Base-by-base conservation (phyloP, 2,113 vertebrate species). In the Lophochroa leadbeateri region DNA sequence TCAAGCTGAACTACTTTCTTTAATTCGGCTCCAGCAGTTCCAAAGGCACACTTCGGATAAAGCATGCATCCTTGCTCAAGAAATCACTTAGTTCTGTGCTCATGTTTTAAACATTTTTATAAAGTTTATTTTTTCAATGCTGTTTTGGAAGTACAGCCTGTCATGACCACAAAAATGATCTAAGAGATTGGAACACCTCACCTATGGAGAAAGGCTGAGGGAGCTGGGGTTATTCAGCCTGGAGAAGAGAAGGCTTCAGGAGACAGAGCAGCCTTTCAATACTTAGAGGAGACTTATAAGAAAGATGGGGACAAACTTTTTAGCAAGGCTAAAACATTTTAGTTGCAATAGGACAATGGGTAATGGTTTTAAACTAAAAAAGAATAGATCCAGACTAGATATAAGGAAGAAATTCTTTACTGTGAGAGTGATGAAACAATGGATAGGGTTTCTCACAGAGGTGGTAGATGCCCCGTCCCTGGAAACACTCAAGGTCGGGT, bases 321-420 rank as follows among this genome's bases (percentile, higher is more conserved):
- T 61, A 57, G 17, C 5, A 57, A 17, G 7, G 9, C 2, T 23
- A 16, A 24, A 58, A 58, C 21, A 24, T 35, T 58, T 58, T 58
- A 76, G 2, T n/a, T 68, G n/a, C 0, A 1, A 9, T 3, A 80
- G 4, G 10, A 27, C 41, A 75, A 41, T 19, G 21, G 17, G 1
- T 13, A 41, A 61, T 29, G 8, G 11, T 46, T 75, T 79, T 76
- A 46, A 79, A 80, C 41, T 50, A 65, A 65, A 70, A 57, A 18
- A 67, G 5, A 1, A 9, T 10, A 37, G 46, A n/a, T 71, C 70
- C 2, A n/a, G 33, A 50, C 9, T 27, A 67, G 35, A 50, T 46
- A 28, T 2, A 57, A 76, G 25, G 21, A 55, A 70, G 13, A 61
- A 11, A 24, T 37, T 20, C 19, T 55, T 86, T 74, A 12, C 15